Base-by-base conservation (phyloP, 1,140 invertebrate genomes). In the Lepidostoma basale region DNA sequence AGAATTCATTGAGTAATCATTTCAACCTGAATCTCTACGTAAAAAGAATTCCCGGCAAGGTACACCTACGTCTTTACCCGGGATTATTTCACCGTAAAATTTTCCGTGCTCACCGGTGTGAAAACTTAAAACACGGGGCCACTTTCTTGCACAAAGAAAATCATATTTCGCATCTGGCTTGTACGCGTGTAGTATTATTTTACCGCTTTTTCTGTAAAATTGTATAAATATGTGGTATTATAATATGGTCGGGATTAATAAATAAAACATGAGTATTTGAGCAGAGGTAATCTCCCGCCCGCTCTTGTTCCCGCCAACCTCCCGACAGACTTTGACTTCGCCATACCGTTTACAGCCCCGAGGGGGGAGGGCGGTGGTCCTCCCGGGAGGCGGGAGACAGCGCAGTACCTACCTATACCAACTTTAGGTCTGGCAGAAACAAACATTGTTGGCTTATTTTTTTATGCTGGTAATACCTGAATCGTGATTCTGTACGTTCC, bases 181-280 rank as follows among this genome's bases (percentile, higher is more conserved):
- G n/a, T n/a, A n/a, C n/a, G n/a, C n/a, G n/a, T n/a, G n/a, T n/a
- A n/a, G n/a, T n/a, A n/a, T n/a, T n/a, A n/a, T n/a, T n/a, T n/a
- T n/a, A n/a, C n/a, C n/a, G n/a, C n/a, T n/a, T n/a, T n/a, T n/a
- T n/a, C n/a, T n/a, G n/a, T n/a, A n/a, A n/a, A n/a, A n/a, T n/a
- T n/a, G n/a, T n/a, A n/a, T n/a, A n/a, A n/a, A n/a, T n/a, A n/a
- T n/a, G n/a, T n/a, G n/a, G n/a, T n/a, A n/a, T n/a, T n/a, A 16
- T 3, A 40, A 56, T 56, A n/a, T 56, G 33, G n/a, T 14, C 16
- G n/a, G 26, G 28, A 36, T 20, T 33, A 9, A 54, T 56, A 56
- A 56, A 56, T 56, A 56, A 56, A 56, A 36, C 52, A 56, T 56
- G 33, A 56, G 52, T 56, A 36, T 30, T 36, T 16, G 52, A 30